Percentiles rank a stretch among this genome's conserved stretches.
Evolutionary conservation across 1,140 invertebrate genomes (phyloP).

Genomic region (Goniozus legneri): DNA sequence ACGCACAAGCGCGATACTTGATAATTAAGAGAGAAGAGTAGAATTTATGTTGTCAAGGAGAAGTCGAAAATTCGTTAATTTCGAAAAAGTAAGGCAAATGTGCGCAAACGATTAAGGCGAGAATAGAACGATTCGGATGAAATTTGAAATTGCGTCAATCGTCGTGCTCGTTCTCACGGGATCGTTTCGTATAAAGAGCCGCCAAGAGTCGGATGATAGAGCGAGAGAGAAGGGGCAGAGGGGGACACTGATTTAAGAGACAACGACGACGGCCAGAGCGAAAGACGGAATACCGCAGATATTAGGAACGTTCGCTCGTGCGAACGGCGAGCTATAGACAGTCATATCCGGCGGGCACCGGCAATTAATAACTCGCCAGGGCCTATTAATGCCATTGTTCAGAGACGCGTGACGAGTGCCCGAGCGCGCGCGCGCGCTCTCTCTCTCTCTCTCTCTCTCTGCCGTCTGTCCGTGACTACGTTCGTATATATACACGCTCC

Average conservation of each 20-base stretch:
- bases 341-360: constrained; percentile 51
- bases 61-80: no score
- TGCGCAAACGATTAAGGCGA: no score
- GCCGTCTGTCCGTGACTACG: constrained; percentile 16
- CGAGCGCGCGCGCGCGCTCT: constrained; percentile 25
- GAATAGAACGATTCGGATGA: no score
- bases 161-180: no score
- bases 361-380: constrained; percentile 53
- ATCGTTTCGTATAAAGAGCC: no score
- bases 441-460: no score
- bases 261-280: no score
- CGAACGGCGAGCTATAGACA: constrained; percentile 48
- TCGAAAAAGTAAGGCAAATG: no score
- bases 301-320: constrained; percentile 38
- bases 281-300: constrained; percentile 29
- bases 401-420: constrained; percentile 51
- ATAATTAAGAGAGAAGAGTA: no score
- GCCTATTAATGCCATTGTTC: constrained; percentile 55
- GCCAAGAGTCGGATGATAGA: constrained; percentile 15
- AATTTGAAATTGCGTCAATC: no score
- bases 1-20: no score
- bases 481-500: constrained; percentile 19
- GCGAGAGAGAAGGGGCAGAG: constrained; percentile 1
- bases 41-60: no score
- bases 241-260: constrained; percentile 17